A percentile compares a stretch with the other conserved stretches of the same genome.
Evolutionary conservation across 2,113 vertebrate species (phyloP).

Genomic region (Caranx ignobilis): DNA sequence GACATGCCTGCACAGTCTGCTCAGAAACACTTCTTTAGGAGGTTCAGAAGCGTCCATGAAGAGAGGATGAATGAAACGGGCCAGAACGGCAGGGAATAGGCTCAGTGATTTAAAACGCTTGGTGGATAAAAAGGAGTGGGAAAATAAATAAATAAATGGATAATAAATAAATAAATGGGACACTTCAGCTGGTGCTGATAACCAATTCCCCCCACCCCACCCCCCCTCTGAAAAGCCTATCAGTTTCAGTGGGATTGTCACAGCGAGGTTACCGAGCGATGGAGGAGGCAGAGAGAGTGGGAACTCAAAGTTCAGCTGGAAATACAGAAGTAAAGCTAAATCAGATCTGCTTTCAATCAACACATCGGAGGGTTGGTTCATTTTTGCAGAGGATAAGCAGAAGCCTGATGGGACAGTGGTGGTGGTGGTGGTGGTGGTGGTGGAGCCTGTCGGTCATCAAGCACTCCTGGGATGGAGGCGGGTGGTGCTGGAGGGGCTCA

Average conservation of each 20-base stretch:
- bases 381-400: not conserved
- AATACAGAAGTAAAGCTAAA: not conserved
- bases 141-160: slow-evolving; percentile 47
- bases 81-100: slow-evolving; percentile 50
- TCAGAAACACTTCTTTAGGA: slow-evolving; percentile 34
- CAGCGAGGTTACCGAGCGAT: slow-evolving; percentile 23
- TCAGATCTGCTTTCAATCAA: not conserved
- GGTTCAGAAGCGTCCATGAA: slow-evolving; percentile 45
- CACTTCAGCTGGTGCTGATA: slow-evolving; percentile 49
- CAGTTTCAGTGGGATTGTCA: slow-evolving; percentile 58
- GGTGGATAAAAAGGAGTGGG: slow-evolving; percentile 25
- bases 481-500: not conserved
- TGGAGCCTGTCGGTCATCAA: slow-evolving; percentile 42
- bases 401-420: not conserved
- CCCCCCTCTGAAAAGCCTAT: slow-evolving; percentile 40
- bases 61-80: slow-evolving; percentile 54
- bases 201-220: slow-evolving; percentile 37
- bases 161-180: slow-evolving; percentile 50
- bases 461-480: slow-evolving; percentile 32
- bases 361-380: not conserved
- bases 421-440: not conserved
- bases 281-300: not conserved
- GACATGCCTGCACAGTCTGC: slow-evolving; percentile 9
- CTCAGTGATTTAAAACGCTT: slow-evolving; percentile 58
- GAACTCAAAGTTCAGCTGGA: not conserved